Evolutionary conservation across 2,113 vertebrate genomes (phyloP), one percentile per base, ranked within the genome.

Genomic region (Syrrhaptes paradoxus): DNA sequence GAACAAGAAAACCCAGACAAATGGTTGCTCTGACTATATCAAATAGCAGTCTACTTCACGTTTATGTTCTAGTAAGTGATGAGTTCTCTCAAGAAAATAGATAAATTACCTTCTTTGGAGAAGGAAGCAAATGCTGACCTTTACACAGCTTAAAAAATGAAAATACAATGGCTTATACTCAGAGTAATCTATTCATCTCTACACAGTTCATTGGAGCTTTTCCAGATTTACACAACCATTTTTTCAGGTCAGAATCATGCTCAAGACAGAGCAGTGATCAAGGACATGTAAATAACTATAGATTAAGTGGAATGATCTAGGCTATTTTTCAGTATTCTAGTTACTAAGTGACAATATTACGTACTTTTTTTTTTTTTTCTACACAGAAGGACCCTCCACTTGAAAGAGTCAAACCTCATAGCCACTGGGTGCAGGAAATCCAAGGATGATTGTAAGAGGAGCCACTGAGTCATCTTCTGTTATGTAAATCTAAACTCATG

Each of bases 21-120:
- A 78, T 36, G 1, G 4, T 66, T 78, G 16, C 17, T 74, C 21
- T 79, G 24, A 72, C 14, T 65, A 12, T 61, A 54, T 20, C 2
- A 2, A 62, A 85, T n/a, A 76, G 19, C 63, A 61, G 28, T 7
- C 10, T 43, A 28, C 54, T 79, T 87, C 31, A 34, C 4, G 0
- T 79, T 89, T 85, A 43, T 62, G 63, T 62, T 93, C 41, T 58
- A 49, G 9, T 94, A 91, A 92, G 25, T 41, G 70, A 58, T 79
- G 57, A 82, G 12, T 38, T 83, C 54, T 76, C 34, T 76, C 2
- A 73, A 71, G 41, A 89, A 87, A 46, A 29, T 75, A 57, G 41
- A 82, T 34, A 38, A 91, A 82, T 36, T 1, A 57, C 36, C 11
- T 68, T 58, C 21, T 57, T 85, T 76, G 29, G 32, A 91, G 54